These are phyloP conservation scores for Borostomias antarcticus DNA, from an alignment of 2,797 vertebrate genomes.

Conservation along the genomic window DNA sequence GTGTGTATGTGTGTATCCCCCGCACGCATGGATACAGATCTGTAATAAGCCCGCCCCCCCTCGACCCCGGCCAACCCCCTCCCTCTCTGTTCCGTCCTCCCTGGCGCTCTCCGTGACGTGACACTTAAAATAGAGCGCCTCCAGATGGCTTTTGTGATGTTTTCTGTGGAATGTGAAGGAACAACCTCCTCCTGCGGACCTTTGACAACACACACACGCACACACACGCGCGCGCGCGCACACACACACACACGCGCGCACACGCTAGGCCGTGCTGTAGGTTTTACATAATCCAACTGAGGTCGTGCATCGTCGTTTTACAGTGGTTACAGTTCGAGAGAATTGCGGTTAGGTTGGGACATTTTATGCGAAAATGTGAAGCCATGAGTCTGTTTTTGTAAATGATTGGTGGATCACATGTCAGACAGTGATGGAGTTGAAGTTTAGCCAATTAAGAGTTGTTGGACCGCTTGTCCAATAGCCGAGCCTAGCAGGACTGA, in stretches of 20 bases:
- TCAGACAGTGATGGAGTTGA: background rate
- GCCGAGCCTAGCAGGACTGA: no score
- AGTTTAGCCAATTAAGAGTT: background rate
- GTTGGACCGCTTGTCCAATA: no score
- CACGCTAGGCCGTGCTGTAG: conserved; percentile 10
- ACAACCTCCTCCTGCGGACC: conserved; percentile 14
- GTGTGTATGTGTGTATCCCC: no score
- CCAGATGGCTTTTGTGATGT: conserved; percentile 15
- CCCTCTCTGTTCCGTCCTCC: background rate
- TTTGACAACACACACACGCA: conserved; percentile 21
- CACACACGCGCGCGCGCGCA: no score
- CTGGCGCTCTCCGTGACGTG: conserved; percentile 19
- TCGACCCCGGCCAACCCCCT: background rate
- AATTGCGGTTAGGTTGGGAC: background rate
- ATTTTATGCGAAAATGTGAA: background rate
- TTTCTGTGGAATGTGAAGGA: conserved; percentile 29
- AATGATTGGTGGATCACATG: background rate
- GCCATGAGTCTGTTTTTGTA: background rate
- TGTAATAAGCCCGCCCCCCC: background rate
- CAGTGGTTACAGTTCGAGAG: background rate
- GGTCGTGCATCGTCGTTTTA: background rate
- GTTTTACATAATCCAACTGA: conserved; percentile 34
- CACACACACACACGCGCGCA: no score
- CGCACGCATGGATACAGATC: background rate
- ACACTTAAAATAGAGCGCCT: conserved; percentile 42